A percentile compares a stretch with the other conserved stretches of the same genome.
Conservation (phyloP, 92 coral and sea anemone species). For the Siderastrea siderea region DNA sequence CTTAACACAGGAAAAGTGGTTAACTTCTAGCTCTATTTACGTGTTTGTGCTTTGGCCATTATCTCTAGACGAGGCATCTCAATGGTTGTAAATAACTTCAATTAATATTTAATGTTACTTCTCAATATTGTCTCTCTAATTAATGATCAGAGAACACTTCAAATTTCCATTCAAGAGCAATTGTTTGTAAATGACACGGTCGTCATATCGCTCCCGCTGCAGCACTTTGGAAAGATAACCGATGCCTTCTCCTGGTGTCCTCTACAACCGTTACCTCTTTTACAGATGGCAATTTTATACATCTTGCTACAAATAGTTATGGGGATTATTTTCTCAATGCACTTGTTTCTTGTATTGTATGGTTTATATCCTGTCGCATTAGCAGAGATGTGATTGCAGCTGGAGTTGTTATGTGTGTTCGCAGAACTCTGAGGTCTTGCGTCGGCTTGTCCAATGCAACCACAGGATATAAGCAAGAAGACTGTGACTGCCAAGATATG, state of each 20-base stretch:
- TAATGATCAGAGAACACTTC: too few relatives aligned
- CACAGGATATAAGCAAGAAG: background rate
- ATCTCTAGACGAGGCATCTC: too few relatives aligned
- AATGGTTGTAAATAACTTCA: too few relatives aligned
- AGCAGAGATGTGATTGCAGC: background rate
- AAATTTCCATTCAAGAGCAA: too few relatives aligned
- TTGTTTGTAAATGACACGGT: too few relatives aligned
- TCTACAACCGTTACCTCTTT: background rate
- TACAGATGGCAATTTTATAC: background rate
- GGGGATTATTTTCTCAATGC: background rate
- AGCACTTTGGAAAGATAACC: background rate
- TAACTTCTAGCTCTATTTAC: too few relatives aligned
- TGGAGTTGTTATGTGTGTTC: background rate
- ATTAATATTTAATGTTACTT: too few relatives aligned
- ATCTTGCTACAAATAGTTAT: background rate
- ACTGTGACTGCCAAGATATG: background rate
- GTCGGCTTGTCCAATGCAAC: background rate
- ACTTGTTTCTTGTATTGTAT: background rate
- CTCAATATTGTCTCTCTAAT: too few relatives aligned
- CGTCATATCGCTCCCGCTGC: background rate
- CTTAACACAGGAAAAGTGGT: too few relatives aligned
- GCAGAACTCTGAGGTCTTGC: conserved; percentile 17
- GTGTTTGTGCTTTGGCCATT: too few relatives aligned
- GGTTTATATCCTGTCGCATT: background rate
- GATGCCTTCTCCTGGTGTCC: background rate